Conservation (phyloP, 2,113 vertebrate genomes). For the Chinchilla lanigera region DNA sequence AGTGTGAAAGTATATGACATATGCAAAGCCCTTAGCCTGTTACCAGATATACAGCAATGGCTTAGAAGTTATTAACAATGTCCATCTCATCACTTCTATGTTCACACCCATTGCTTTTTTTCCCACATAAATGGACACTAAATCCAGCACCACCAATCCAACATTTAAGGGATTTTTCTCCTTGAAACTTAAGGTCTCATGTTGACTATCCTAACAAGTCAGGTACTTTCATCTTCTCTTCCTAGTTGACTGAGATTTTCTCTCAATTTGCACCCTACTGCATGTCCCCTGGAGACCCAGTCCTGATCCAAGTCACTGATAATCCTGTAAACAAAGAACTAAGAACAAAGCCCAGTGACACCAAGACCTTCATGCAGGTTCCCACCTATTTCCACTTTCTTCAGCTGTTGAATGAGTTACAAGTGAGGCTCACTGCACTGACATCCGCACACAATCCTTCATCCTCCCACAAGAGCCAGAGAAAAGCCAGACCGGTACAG, state of each 20-base stretch:
- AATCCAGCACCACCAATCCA: neutral
- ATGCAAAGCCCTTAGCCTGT: neutral
- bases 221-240: neutral
- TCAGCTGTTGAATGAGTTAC: conserved; percentile 45
- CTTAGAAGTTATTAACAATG: neutral
- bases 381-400: conserved; percentile 34
- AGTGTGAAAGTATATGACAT: neutral
- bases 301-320: neutral
- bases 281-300: neutral
- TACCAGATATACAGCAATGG: neutral
- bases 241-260: neutral
- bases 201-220: neutral
- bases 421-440: neutral
- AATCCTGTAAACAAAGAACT: neutral
- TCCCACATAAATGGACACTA: neutral
- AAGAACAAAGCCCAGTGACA: neutral
- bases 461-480: neutral
- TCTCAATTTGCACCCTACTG: neutral
- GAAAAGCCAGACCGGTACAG: neutral
- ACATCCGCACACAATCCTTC: neutral
- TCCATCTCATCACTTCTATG: neutral
- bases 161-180: neutral
- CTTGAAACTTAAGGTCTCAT: conserved; percentile 13
- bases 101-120: neutral
- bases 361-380: neutral